Base-by-base conservation (phyloP, 23 tunicate genomes). In the Trididemnum nubilum region DNA sequence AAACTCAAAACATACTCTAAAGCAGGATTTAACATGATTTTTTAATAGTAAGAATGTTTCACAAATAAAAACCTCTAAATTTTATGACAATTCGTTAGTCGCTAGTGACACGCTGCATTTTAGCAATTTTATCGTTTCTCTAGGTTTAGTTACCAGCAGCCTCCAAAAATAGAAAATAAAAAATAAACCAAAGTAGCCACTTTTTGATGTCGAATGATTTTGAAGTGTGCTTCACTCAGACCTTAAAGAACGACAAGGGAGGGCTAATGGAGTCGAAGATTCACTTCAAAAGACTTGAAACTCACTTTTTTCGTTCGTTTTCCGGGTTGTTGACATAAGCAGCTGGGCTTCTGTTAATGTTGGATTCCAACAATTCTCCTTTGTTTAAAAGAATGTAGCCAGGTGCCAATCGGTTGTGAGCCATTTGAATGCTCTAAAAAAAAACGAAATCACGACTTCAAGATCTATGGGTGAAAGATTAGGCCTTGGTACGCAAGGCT, bases 321-420 rank as follows among this genome's bases (percentile, higher is more conserved):
- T 30, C 61, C 9, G 98, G 98, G 33, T 93, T 93, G 64, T 84
- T 87, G 1, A 73, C 15, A 75, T 93, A 93, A 40, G 98, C 92
- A 26, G 50, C 26, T 0, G 98, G 98, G 80, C 98, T 93, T 80
- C 98, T 64, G 86, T 93, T 93, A 35, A 93, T 87, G 60, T 84
- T 93, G 31, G 93, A 37, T 0, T 82, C 93, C 82, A 93, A 36
- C 1, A 93, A 57, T 57, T 93, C 86, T 2, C 98, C 98, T 78
- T 87, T 93, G 69, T 93, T 87, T 24, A 93, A 63, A 1, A 93
- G 69, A 52, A 93, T 93, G 33, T 65, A 69, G 24, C 98, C 98
- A 54, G 93, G 92, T 34, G 84, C 86, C 21, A 51, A 4, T 1
- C 38, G 51, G 32, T 75, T 77, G 70, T 87, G 89, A 19, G 98